Evolutionary conservation across 2,888 invertebrate genomes (phyloP), one percentile per base, ranked within the genome.

Genomic region (Conops quadrifasciatus): DNA sequence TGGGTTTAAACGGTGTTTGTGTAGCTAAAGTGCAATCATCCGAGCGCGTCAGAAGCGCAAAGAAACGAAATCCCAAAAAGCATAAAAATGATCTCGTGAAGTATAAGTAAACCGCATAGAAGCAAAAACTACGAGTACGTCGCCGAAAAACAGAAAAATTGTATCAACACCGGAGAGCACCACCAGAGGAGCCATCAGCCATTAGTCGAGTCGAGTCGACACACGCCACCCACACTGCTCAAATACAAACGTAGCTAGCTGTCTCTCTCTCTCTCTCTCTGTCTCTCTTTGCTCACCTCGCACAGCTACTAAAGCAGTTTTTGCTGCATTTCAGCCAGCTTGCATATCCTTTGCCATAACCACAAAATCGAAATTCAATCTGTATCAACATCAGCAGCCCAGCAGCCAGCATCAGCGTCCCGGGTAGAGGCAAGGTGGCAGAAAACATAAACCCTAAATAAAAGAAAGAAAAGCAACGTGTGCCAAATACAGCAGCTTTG

Each of bases 11-110:
- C 76, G 80, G 78, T 79, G 75, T 79, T 77, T 75, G 73, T 80
- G 79, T 80, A 78, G 77, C 78, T 76, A 81, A 82, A 81, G 82
- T 80, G 81, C 81, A 81, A 78, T 80, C 81, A 79, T 81, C 77
- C 80, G 79, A 79, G 79, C 79, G 77, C 79, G 73, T 59, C 49
- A 59, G 65, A 36, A 36, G 3, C 47, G 53, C n/a, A 1, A 30
- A 43, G 53, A 58, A 36, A 74, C 62, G 68, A 56, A 60, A 49
- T 21, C 19, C 24, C 47, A 59, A 70, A 36, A 58, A 51, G 53
- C n/a, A 19, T 11, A 56, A 69, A 73, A 45, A 67, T 58, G 64
- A 75, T 67, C 64, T 59, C 53, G 65, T 62, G 74, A 73, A 74
- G 28, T 74, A 71, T 75, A 74, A 74, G 74, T 70, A 71, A 74